Evolutionary conservation across 2,888 invertebrate genomes (phyloP), one percentile per base, ranked within the genome.

Genomic region (Ormyrus rosae): DNA sequence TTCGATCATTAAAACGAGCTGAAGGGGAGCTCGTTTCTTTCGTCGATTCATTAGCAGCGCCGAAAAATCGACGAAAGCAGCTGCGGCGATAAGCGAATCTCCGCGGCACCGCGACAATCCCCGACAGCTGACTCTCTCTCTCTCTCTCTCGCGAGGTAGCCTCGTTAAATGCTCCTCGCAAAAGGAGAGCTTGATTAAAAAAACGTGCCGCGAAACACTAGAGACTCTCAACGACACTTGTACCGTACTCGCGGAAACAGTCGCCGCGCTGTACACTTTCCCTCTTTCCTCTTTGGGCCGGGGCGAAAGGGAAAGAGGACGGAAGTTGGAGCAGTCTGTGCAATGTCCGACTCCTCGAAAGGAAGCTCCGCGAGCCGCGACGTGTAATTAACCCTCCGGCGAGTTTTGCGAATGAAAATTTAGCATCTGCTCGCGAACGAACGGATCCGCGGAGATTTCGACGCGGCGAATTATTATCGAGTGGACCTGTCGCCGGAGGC

Each of bases 341-440:
- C 13, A 58, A 3, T 3, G 34, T 34, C 34, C 13, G 63, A 45
- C 68, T 68, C 53, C 50, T 55, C 19, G 19, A 68, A 55, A 56
- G 61, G 8, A 48, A 5, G 46, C 11, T 73, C 56, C 61, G 61
- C 45, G 34, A 0, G 51, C 63, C 55, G 72, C 34, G 6, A 63
- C 53, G 67, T 75, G 51, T 67, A 75, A 75, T 75, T 75, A 67
- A 75, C 60, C 67, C 75, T 68, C 60, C 1, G 60, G 60, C 55
- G 75, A 0, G 13, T 56, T 68, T 75, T 75, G 60, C 68, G 67
- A 60, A 75, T 75, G 75, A 75, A 58, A 67, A 50, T 67, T 50
- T 65, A 0, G 6, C n/a, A 0, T 13, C 65, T 0, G 51, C 46
- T 0, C 19, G 51, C 9, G 8, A 34, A 2, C 11, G 60, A 34